Evolutionary conservation across 1,140 invertebrate species (phyloP), one percentile per base, ranked within the genome.

Genomic region (Dreissena polymorpha): DNA sequence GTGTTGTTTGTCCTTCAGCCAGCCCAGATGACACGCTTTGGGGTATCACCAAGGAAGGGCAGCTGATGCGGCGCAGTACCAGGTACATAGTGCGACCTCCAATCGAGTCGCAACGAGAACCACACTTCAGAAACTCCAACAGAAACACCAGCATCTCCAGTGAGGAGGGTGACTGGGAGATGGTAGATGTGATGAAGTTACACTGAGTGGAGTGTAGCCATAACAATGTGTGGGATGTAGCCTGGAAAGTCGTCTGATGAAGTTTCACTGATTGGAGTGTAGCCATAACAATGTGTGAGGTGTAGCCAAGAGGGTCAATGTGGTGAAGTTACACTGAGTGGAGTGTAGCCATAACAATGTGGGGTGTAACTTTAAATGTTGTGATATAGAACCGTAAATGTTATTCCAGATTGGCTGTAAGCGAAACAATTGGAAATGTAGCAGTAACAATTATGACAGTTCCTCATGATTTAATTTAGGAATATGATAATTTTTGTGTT

Each of bases 81-180:
- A 84, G 87, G 50, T 87, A 86, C 76, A 73, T 92, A 21, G 39
- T 79, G 0, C 69, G 71, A n/a, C 16, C 74, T 10, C 27, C 70
- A 0, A 39, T 64, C 0, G 60, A 60, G 68, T 10, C 79, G 81
- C 5, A 78, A 72, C 51, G 63, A 55, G 0, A 81, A 75, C 64
- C 76, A 0, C 67, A n/a, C 16, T 16, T 14, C 55, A 76, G 57
- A 55, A 60, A 18, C 67, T 69, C 25, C 73, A 23, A 6, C 57
- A 21, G 23, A 73, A 73, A 50, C 14, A 23, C 25, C 21, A 88
- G 79, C 69, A 77, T 78, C 1, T 85, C 83, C n/a, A 85, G 84
- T 79, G 87, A 88, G 49, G 89, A 91, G 63, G 88, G 87, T 8
- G 89, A 90, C 25, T 91, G 91, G 91, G 90, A 91, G 83, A 75